Evolutionary conservation across 2,888 invertebrate species (phyloP).

Genomic region (Xestoiulus laeticollis): DNA sequence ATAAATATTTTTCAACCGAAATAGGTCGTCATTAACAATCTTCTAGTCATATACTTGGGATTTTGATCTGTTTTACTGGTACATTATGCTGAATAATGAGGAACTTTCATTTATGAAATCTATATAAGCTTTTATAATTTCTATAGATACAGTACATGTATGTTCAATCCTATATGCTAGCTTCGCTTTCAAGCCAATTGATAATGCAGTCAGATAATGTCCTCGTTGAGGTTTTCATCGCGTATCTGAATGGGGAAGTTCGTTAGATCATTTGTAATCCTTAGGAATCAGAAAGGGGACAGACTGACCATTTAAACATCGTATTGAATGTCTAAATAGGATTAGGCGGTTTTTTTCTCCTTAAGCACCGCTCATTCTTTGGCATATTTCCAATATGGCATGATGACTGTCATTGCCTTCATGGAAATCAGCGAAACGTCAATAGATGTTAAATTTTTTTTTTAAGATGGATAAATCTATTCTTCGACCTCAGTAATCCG

Average conservation of each 20-base stretch:
- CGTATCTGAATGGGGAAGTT: neutral
- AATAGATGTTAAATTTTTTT: slow-evolving; percentile 26
- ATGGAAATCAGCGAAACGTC: neutral
- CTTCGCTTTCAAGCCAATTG: neutral
- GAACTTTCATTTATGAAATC: too few relatives aligned
- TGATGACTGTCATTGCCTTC: neutral
- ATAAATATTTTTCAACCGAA: too few relatives aligned
- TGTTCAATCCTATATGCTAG: neutral
- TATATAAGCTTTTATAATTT: too few relatives aligned
- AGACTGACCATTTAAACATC: slow-evolving; percentile 20
- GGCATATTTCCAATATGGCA: slow-evolving; percentile 10
- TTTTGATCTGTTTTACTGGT: too few relatives aligned
- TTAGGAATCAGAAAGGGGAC: neutral
- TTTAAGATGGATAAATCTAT: neutral
- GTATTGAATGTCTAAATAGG: slow-evolving; percentile 10
- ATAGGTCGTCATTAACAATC: too few relatives aligned
- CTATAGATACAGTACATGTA: too few relatives aligned
- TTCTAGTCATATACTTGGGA: too few relatives aligned
- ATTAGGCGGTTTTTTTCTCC: neutral
- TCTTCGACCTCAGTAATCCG: neutral
- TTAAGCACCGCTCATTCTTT: neutral
- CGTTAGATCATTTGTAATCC: neutral
- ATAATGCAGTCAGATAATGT: neutral
- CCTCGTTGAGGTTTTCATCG: neutral
- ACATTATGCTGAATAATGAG: too few relatives aligned